Base-by-base conservation (phyloP, 2,113 vertebrate genomes). In the Spilogale gracilis region DNA sequence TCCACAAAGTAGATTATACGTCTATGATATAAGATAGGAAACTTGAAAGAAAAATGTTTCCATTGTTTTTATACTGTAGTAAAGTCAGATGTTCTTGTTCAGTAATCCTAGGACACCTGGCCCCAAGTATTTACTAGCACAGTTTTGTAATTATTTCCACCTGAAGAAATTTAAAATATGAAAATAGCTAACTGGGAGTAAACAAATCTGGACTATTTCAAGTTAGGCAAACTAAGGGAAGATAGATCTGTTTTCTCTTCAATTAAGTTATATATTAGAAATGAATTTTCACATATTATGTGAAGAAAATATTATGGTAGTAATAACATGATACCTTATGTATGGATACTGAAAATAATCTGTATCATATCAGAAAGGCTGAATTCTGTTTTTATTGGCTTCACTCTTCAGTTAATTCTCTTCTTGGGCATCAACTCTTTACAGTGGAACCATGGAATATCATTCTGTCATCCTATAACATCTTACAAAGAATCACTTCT, bases 81-180 rank as follows among this genome's bases (percentile, higher is more conserved):
- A 43, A 43, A 94, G 45, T 50, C 69, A 30, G 87, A 74, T 38
- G 3, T 60, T 85, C 25, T 65, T 61, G 16, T 58, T 48, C 21
- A 84, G 9, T 82, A 78, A 56, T 69, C 58, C 52, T 73, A 74
- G 16, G 88, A 48, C 54, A 63, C 18, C 38, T 52, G 16, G 54
- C 23, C 9, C 60, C 52, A 76, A 76, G 13, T 43, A 0, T 54
- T 93, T 73, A 79, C 25, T 86, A 92, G 65, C 27, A 83, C n/a
- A 89, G 18, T 73, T 94, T 82, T 32, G 5, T 61, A 83, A 13
- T 89, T 90, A 56, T 52, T 80, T 87, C 60, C 1, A 58, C 6
- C 38, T 83, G 45, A 95, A 69, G 11, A 84, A 87, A 81, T 56
- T 17, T 91, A 83, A 88, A 84, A 45, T 69, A 48, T 94, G 18